Base-by-base conservation (phyloP, 2,888 invertebrate genomes). In the Agrypnus murinus region DNA sequence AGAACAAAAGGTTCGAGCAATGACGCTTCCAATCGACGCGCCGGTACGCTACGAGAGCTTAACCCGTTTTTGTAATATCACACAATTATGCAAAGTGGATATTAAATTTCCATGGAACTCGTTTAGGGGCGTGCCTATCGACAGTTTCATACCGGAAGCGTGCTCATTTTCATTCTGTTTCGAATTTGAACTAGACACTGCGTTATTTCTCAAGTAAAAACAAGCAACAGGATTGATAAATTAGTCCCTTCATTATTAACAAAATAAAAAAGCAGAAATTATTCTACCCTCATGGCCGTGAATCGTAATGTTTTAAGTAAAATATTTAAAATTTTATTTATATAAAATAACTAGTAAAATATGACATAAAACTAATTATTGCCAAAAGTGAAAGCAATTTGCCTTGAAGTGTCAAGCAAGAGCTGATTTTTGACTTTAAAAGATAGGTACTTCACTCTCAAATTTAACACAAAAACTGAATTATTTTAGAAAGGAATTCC, bases 21-120 rank as follows among this genome's bases (percentile, higher is more conserved):
- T 55, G 55, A 15, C n/a, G 48, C 55, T 36, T 55, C 17, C 34
- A 2, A 55, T 10, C 15, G 19, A 55, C 36, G 36, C 55, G 55
- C 34, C 15, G 9, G 14, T 25, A 31, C 50, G 32, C 63, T 19
- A 19, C n/a, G 31, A 45, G 46, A 58, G 55, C 65, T 57, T 65
- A 65, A 57, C 65, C 57, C 43, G 38, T 65, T 64, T 65, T 58
- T 46, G 57, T 46, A 58, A 65, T 65, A 65, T 65, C 58, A 55
- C 38, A 45, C 46, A 65, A 57, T 65, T 65, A 65, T 65, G 65
- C 58, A 65, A 65, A 65, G 65, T 46, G 65, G 65, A 65, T 65
- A 65, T 65, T 58, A 55, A 65, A 65, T 58, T 57, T 65, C 57
- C 65, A 57, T 58, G 55, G 48, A 65, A 65, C 55, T 55, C 45